These are phyloP conservation scores for Sarcoramphus papa DNA, from an alignment of 2,797 vertebrate species.

Conservation along the genomic window DNA sequence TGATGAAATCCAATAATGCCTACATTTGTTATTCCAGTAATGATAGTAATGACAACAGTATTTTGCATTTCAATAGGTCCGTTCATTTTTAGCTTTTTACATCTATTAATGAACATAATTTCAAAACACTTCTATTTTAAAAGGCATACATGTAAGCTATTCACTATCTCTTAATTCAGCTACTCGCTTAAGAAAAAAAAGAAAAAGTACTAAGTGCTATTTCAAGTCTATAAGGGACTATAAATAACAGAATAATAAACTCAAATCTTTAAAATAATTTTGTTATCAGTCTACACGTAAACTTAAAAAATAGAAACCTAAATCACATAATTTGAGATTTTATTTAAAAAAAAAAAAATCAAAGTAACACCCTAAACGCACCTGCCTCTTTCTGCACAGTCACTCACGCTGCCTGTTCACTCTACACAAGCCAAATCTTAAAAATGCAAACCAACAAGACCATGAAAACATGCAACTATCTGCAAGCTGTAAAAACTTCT, in stretches of 20 bases:
- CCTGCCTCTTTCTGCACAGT: background rate
- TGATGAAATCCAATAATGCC: background rate
- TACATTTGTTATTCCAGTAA: background rate
- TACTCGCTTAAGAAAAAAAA: background rate
- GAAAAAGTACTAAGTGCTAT: background rate
- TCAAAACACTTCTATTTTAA: conserved; percentile 12
- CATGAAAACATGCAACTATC: background rate
- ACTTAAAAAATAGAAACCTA: background rate
- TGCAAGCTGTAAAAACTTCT: background rate
- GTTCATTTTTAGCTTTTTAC: background rate
- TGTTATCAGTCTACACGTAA: background rate
- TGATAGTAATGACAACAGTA: background rate
- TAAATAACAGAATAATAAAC: background rate
- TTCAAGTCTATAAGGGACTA: background rate
- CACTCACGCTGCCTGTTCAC: background rate
- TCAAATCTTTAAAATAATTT: background rate
- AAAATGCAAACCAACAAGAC: background rate
- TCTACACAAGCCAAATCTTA: background rate
- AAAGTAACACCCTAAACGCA: background rate
- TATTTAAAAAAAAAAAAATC: background rate
- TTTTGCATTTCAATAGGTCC: background rate
- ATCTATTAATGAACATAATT: conserved; percentile 17
- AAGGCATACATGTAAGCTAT: background rate
- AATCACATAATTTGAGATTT: background rate
- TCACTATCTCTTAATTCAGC: background rate